These are phyloP conservation scores for Pemphredon lugubris DNA, from an alignment of 2,888 invertebrate genomes.

Conservation along the genomic window DNA sequence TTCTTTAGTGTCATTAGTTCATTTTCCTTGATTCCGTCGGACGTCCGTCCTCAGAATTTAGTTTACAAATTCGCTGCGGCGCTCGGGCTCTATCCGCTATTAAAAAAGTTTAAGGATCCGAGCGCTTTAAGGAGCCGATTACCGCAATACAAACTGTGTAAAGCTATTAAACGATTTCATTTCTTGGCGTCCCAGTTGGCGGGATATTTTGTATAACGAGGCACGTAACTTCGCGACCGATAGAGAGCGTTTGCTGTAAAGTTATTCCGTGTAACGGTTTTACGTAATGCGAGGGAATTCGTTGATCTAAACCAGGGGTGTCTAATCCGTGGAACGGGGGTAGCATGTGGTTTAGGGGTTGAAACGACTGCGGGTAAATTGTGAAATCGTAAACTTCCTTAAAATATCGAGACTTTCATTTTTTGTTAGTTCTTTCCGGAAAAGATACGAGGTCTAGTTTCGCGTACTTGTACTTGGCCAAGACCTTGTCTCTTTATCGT, in stretches of 20 bases:
- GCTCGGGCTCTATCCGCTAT: neutral
- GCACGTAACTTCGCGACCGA: neutral
- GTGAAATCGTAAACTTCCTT: too few relatives aligned
- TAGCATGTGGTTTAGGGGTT: too few relatives aligned
- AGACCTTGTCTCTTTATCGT: too few relatives aligned
- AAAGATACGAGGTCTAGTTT: too few relatives aligned
- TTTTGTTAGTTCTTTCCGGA: too few relatives aligned
- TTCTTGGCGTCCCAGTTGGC: neutral
- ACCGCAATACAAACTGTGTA: neutral
- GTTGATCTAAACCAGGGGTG: too few relatives aligned
- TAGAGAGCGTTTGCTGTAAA: neutral
- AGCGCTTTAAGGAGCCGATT: constrained; percentile 1
- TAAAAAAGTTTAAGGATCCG: neutral
- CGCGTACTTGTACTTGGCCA: too few relatives aligned
- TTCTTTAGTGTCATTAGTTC: constrained; percentile 1
- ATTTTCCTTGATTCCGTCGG: neutral
- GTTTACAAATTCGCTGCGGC: constrained; percentile 1
- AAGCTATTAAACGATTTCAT: neutral
- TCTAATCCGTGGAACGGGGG: too few relatives aligned
- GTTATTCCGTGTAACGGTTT: too few relatives aligned
- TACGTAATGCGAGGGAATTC: too few relatives aligned
- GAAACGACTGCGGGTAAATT: too few relatives aligned
- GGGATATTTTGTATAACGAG: neutral
- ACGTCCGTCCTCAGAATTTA: constrained; percentile 4
- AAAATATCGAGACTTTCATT: too few relatives aligned